phyloP scores from a whole-genome alignment of 2,797 vertebrate genomes.

The Otolemur crassicaudatus region DNA sequence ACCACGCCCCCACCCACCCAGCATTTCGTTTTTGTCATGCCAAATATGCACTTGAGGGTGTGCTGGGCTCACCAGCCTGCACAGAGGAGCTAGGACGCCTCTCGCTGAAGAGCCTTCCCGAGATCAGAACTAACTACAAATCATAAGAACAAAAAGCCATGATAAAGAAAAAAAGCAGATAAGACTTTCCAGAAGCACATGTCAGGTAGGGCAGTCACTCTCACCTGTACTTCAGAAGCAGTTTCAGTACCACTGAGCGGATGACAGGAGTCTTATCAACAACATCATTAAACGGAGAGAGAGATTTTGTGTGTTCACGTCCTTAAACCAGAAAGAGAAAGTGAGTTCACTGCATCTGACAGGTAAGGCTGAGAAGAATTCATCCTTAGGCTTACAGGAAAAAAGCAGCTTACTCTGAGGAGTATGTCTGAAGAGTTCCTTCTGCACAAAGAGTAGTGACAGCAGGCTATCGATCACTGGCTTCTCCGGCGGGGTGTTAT shows the following conservation, averaged over 20 bases:
- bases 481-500: slow-evolving; percentile 91
- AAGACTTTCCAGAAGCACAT: neutral
- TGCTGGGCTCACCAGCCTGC: fast-evolving
- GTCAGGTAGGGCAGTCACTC: neutral
- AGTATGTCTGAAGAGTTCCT: neutral
- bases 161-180: neutral
- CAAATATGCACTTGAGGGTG: fast-evolving
- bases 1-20: neutral
- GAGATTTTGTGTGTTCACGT: slow-evolving; percentile 90
- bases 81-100: too few species aligned
- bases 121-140: fast-evolving
- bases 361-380: fast-evolving
- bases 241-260: slow-evolving; percentile 96
- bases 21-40: too few species aligned
- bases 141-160: neutral
- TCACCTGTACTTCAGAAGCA: slow-evolving; percentile 97
- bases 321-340: slow-evolving; percentile 73
- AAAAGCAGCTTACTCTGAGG: slow-evolving; percentile 77
- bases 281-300: slow-evolving; percentile 96
- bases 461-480: slow-evolving; percentile 91
- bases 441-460: slow-evolving; percentile 91
- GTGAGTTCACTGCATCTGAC: fast-evolving
- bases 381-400: fast-evolving
- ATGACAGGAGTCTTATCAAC: slow-evolving; percentile 95
- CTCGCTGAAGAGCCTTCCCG: neutral